Conservation (phyloP, 2,797 vertebrate species). For the Ciconia nigra region DNA sequence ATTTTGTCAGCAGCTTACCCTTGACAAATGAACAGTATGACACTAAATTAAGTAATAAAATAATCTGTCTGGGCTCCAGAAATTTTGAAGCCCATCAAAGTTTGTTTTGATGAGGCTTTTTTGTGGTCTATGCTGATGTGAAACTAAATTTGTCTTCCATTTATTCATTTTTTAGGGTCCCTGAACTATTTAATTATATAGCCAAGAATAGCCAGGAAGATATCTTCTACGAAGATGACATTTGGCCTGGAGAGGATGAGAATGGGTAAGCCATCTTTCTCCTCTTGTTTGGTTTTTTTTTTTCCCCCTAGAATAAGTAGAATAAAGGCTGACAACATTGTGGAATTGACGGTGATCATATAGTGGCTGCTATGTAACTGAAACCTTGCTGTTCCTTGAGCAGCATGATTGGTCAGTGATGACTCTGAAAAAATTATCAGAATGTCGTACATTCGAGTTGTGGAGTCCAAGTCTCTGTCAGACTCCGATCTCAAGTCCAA, state of each 20-base stretch:
- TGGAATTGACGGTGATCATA: neutral
- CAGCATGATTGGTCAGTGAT: neutral
- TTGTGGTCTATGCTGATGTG: neutral
- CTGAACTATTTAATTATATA: slow-evolving; percentile 88
- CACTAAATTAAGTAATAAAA: neutral
- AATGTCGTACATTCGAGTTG: neutral
- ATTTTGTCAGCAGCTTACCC: neutral
- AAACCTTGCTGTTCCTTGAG: neutral
- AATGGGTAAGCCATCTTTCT: slow-evolving; percentile 81
- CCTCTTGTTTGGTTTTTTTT: neutral
- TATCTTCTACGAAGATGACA: slow-evolving; percentile 95
- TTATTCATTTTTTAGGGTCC: slow-evolving; percentile 77
- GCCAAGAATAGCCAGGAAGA: slow-evolving; percentile 94
- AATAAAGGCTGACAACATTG: neutral
- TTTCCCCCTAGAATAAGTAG: neutral
- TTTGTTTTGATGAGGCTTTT: neutral
- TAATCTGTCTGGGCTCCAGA: neutral
- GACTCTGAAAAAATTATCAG: neutral
- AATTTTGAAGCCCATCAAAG: neutral
- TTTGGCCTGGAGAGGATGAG: slow-evolving; percentile 92
- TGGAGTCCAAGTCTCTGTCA: neutral
- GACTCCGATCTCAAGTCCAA: neutral
- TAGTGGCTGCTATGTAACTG: neutral
- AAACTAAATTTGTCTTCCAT: neutral
- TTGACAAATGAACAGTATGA: neutral